phyloP scores from a whole-genome alignment of 2,113 vertebrate genomes.

The Perca schrenkii region DNA sequence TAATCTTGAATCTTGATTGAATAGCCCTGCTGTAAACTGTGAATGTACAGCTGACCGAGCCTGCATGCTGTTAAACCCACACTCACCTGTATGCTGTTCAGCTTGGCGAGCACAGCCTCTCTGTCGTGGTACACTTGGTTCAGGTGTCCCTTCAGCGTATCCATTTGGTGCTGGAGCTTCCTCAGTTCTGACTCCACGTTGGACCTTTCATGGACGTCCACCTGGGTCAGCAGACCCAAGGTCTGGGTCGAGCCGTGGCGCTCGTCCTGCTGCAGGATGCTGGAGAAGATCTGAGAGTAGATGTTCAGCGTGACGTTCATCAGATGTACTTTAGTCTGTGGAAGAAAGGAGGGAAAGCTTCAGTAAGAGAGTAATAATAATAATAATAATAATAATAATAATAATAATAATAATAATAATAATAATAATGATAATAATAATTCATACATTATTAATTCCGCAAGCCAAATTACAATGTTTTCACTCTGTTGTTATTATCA shows the following conservation, averaged over 20 bases:
- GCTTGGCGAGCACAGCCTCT: not conserved
- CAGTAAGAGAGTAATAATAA: not conserved
- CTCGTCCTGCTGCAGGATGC: constrained; percentile 16
- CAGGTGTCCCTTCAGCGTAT: not conserved
- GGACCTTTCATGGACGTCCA: fast-evolving
- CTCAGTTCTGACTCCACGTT: fast-evolving
- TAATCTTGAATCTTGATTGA: too few species aligned
- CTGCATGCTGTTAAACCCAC: too few species aligned
- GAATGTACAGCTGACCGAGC: too few species aligned
- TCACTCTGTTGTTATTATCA: too few species aligned
- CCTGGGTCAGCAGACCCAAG: constrained; percentile 14
- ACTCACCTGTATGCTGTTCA: constrained; percentile 40
- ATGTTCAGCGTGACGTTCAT: constrained; percentile 63
- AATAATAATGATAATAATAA: too few species aligned
- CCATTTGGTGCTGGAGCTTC: fast-evolving
- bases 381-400: too few species aligned
- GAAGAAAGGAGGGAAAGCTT: not conserved
- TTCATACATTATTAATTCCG: too few species aligned
- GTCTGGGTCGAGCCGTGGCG: fast-evolving
- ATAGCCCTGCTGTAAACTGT: too few species aligned
- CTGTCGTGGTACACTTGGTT: not conserved
- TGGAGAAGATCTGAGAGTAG: constrained; percentile 64
- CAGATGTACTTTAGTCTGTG: constrained; percentile 43
- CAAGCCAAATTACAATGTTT: too few species aligned
- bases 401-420: too few species aligned